These are phyloP conservation scores for Philopedon plagiatum DNA, from an alignment of 2,888 invertebrate species.

Conservation along the genomic window DNA sequence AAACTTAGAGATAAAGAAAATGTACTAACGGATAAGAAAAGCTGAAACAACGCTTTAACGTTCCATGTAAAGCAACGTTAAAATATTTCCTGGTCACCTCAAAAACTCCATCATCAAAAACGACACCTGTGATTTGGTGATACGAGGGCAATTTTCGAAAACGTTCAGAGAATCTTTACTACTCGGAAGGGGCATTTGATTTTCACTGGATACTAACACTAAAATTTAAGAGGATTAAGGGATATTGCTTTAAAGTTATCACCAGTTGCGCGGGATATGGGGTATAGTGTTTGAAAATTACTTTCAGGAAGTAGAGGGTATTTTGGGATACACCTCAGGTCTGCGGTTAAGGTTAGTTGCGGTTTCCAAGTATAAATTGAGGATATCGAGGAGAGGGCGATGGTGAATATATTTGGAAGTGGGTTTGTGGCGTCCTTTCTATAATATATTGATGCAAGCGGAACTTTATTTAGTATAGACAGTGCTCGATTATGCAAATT, in stretches of 20 bases:
- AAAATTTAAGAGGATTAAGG: constrained; percentile 34
- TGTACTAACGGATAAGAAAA: too few relatives aligned
- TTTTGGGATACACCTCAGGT: not conserved
- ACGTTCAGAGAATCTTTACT: constrained; percentile 32
- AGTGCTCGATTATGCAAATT: too few relatives aligned
- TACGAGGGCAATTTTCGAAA: constrained; percentile 34
- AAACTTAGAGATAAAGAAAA: too few relatives aligned
- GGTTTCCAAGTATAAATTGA: not conserved
- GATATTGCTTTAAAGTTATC: constrained; percentile 30
- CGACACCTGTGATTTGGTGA: constrained; percentile 33
- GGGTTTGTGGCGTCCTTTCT: too few relatives aligned
- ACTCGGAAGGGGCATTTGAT: constrained; percentile 24
- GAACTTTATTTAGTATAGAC: too few relatives aligned
- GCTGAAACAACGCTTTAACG: too few relatives aligned
- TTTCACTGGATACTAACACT: constrained; percentile 30
- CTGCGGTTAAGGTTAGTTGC: not conserved
- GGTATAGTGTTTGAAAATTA: constrained; percentile 14
- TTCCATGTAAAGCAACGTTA: too few relatives aligned
- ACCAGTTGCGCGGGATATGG: constrained; percentile 21
- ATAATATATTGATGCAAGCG: too few relatives aligned
- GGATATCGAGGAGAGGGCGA: not conserved
- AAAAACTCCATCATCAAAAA: constrained; percentile 12
- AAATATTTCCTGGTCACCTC: too few relatives aligned
- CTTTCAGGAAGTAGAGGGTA: not conserved
- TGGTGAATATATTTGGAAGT: not conserved